Evolutionary conservation across 2,113 vertebrate species (phyloP).

Genomic region (rat (Rattus norvegicus)): GRCr8 NC_086026.1:128562501-128563000

Average conservation of each 20-base stretch:
- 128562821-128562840: fast-evolving
- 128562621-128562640: constrained; percentile 84
- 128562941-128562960: no score
- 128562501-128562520: not conserved
- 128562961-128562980: no score
- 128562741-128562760: not conserved
- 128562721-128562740: not conserved
- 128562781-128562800: not conserved
- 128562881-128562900: not conserved
- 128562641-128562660: constrained; percentile 83
- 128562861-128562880: not conserved
- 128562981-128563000: no score
- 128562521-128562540: not conserved
- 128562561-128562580: constrained; percentile 68
- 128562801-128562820: not conserved
- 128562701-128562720: constrained; percentile 68
- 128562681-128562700: constrained; percentile 86
- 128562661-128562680: constrained; percentile 82
- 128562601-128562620: constrained; percentile 84
- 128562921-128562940: no score
- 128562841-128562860: no score
- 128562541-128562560: not conserved
- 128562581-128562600: constrained; percentile 84
- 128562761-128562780: not conserved
- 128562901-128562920: no score